Evolutionary conservation across 2,113 vertebrate species (phyloP), one percentile per base, ranked within the genome.

Genomic region (Passer montanus): DNA sequence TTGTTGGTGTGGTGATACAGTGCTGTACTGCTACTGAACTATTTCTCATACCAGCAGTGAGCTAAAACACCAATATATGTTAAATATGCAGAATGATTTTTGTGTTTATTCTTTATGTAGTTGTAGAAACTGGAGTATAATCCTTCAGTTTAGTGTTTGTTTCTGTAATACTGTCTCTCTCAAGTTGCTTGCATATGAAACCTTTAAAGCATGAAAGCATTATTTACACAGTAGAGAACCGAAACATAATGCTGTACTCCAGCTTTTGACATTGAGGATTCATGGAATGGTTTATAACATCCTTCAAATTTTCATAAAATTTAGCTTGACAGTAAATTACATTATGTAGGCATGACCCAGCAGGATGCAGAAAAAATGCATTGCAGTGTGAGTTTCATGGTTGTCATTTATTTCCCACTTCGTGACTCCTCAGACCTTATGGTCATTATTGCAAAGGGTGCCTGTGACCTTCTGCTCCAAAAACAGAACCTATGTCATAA

Each of bases 391-490:
- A 47, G n/a, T 63, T 95, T 95, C 90, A 84, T 85, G 85, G 90
- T 44, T 95, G 85, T 94, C 79, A 56, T 76, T 83, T 70, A 6
- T 86, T 63, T 70, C 43, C 24, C 28, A 15, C 27, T 21, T 50
- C 0, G 0, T 94, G 82, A 63, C 70, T 67, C 59, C 80, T 77
- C 84, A 91, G 77, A 82, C 41, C 22, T 91, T 73, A 84, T 3
- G 41, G 80, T 87, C 87, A 28, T 94, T 95, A 89, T 76, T 91
- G 66, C 44, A 69, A 69, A 77, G 67, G 43, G 26, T 35, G 13
- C 39, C 67, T 79, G 35, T 82, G 89, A 88, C 76, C 67, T 93
- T 77, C 67, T 93, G 63, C 88, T 95, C 75, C 90, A 90, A 86
- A 95, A 85, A 0, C 81, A 95, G 87, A 76, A 53, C 58, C 16